Evolutionary conservation across 2,888 invertebrate genomes (phyloP), one percentile per base, ranked within the genome.

Genomic region (Tortrix viridana): DNA sequence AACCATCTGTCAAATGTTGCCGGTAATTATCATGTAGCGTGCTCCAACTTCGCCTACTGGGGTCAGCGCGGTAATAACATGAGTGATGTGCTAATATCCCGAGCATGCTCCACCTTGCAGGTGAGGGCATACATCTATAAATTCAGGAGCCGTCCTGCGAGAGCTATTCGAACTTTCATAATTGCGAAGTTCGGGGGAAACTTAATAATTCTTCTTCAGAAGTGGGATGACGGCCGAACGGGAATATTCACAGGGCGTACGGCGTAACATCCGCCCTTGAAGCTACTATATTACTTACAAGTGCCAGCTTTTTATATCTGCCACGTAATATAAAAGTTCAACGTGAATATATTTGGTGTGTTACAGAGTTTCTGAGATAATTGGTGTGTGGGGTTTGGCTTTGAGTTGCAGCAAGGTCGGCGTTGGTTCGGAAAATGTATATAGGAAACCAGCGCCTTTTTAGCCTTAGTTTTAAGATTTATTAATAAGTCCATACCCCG

Each of bases 131-230:
- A 88, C 89, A 86, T 88, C 89, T 92, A 92, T 90, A 90, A 91
- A 92, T 92, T 91, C 91, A 86, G 89, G 81, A 82, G 81, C 85
- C 89, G 91, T 90, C 90, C 88, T 88, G 82, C 79, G 80, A 87
- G 89, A 90, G 91, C 89, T 89, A 90, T 92, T 90, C 88, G 88
- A 92, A 92, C 89, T 91, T 90, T 89, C 91, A 91, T 92, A 92
- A 92, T 92, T 92, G 90, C 89, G 84, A 90, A 92, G 91, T 92
- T 91, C 84, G 86, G 81, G 81, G 75, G 81, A 86, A 92, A 92
- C 89, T 92, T 92, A 91, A 91, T 92, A 92, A 92, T 92, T 91
- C 92, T 91, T 92, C 91, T 90, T 91, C 84, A 82, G 85, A 90
- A 91, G 89, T 89, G 76, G 87, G 86, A 88, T 91, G 91, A 88